Base-by-base conservation (phyloP, 2,797 vertebrate species). In the Acrocephalus scirpaceus region DNA sequence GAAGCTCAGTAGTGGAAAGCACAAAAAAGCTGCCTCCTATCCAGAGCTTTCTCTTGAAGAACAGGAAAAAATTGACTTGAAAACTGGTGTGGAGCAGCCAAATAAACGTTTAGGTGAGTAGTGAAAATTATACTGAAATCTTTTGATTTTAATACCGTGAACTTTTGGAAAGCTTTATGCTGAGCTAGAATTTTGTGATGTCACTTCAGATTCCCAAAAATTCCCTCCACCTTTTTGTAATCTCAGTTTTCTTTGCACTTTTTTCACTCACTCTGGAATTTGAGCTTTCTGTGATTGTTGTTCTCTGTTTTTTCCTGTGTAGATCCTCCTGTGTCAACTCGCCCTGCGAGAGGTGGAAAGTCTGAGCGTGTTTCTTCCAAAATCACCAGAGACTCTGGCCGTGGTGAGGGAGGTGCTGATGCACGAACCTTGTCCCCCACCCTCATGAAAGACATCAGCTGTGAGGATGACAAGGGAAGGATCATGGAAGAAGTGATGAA, bases 401-500 rank as follows among this genome's bases (percentile, higher is more conserved):
- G 42, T n/a, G 92, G 38, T 69, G 97, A 98, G 97, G 83, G 18
- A 47, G 90, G 66, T 44, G 91, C 21, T 23, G 91, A 93, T 25
- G 36, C 47, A 56, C 85, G 36, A 51, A 97, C 97, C 94, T 95
- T 98, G 95, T 98, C 98, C 97, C 97, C 98, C 14, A 93, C 96
- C 67, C 89, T 92, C 81, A 96, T 97, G 96, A 98, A 97, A 69
- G 98, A 99, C 71, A 96, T 94, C 58, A 97, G 95, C 76, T 98
- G 97, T 96, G 99, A 99, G 95, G 99, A 99, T 34, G 99, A 99
- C 97, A 99, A 99, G 97, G 99, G 99, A 73, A 98, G 97, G 96
- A 99, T 99, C 93, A 99, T 99, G 98, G 98, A 99, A 97, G 99
- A 99, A 98, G 99, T 99, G 44, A 98, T 99, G 98, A 99, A 98